Base-by-base conservation (phyloP, 1,140 invertebrate species). In the Harlomillsia oculata region DNA sequence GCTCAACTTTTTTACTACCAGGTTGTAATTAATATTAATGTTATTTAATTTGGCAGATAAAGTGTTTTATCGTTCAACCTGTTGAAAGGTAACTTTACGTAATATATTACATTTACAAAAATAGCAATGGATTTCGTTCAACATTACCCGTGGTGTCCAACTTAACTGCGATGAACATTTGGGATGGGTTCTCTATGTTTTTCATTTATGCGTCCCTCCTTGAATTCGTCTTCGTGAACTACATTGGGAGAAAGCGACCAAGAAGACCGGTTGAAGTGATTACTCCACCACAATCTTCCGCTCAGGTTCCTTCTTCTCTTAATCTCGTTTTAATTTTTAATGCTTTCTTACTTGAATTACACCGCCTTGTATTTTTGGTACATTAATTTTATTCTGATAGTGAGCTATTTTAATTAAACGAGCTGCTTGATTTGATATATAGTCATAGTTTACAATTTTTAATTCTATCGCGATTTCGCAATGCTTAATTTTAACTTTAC, bases 111-210 rank as follows among this genome's bases (percentile, higher is more conserved):
- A 28, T 45, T 21, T 45, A n/a, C 29, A 23, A 3, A 20, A 41
- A 41, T 49, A 65, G 63, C 41, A 65, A 65, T 49, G 58, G 52
- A 51, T 75, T 75, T 63, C 70, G 74, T 11, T 71, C 70, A 21
- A 92, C 89, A 39, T 76, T 93, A 68, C 90, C 90, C 3, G 89
- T 93, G 43, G 89, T 93, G 45, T 92, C 89, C 11, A 92, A 93
- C 72, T 72, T 94, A 65, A 91, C 87, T 50, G 90, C 90, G 9
- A 93, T 94, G 89, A 94, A 94, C 73, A 85, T 93, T 11, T 93
- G 89, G 89, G 90, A 93, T 69, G 88, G 89, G 52, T 89, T 93
- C 16, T 93, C 89, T 68, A 94, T 93, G 90, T 92, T 89, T 74
- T 94, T 93, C 78, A 64, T 64, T 37, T 94, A 93, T 73, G 89